Percentiles rank a stretch among this genome's conserved stretches.
These are phyloP conservation scores for Antitype chi DNA, from an alignment of 2,888 invertebrate genomes.

Conservation along the genomic window DNA sequence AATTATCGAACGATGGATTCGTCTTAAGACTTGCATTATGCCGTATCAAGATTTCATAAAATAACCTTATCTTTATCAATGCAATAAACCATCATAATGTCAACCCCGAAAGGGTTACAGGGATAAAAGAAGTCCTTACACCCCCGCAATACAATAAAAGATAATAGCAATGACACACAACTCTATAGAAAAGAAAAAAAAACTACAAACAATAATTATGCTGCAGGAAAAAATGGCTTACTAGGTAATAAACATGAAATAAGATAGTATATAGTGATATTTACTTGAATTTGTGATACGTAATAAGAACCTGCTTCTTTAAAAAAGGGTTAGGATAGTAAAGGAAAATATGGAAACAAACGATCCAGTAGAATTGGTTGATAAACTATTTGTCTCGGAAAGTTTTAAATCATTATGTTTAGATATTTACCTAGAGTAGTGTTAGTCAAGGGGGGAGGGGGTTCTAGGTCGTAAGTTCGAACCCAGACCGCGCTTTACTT, in stretches of 20 bases:
- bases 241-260: background rate
- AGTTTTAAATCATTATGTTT: no score
- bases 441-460: no score
- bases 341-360: no score
- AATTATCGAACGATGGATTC: background rate
- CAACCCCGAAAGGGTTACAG: background rate
- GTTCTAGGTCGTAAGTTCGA: no score
- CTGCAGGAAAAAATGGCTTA: slow-evolving; percentile 3
- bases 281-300: background rate
- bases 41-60: background rate
- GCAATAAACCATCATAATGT: background rate
- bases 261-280: slow-evolving; percentile 9
- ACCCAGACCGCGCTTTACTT: no score
- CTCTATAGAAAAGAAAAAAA: slow-evolving; percentile 1
- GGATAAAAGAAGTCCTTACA: background rate
- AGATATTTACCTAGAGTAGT: no score
- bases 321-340: background rate
- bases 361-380: no score
- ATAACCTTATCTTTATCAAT: background rate
- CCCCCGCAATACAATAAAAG: slow-evolving; percentile 27
- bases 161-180: slow-evolving; percentile 19
- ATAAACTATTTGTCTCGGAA: no score
- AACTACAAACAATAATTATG: slow-evolving; percentile 2
- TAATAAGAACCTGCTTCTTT: background rate
- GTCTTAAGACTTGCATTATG: background rate